phyloP scores from a whole-genome alignment of 2,888 invertebrate species.

The Diadromus collaris region DNA sequence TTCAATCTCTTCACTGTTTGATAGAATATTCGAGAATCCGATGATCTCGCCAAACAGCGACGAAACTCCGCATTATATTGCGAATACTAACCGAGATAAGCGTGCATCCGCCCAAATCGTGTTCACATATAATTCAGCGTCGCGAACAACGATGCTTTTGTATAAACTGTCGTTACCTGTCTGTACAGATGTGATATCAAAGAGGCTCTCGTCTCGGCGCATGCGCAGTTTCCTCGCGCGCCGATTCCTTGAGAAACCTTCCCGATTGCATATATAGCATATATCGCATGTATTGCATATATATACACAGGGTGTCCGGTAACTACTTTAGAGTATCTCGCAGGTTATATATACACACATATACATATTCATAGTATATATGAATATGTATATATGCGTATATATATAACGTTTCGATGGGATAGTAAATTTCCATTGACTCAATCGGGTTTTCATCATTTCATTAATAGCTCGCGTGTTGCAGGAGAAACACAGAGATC shows the following conservation, averaged over 20 bases:
- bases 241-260: constrained; percentile 38
- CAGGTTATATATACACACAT: too few relatives aligned
- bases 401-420: background rate
- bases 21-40: background rate
- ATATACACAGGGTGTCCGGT: too few relatives aligned
- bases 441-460: constrained; percentile 50
- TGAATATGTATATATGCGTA: too few relatives aligned
- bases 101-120: background rate
- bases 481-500: constrained; percentile 26
- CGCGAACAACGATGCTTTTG: constrained; percentile 21
- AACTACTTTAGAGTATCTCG: too few relatives aligned
- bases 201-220: background rate
- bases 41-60: constrained; percentile 23
- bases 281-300: too few relatives aligned
- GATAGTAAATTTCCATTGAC: constrained; percentile 39
- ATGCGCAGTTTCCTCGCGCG: constrained; percentile 3
- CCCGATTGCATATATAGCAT: constrained; percentile 32
- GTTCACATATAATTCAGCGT: constrained; percentile 24
- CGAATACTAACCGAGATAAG: constrained; percentile 4
- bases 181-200: constrained; percentile 1
- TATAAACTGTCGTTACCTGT: constrained; percentile 41
- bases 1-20: background rate
- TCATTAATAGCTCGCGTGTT: constrained; percentile 43
- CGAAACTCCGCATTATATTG: constrained; percentile 19
- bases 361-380: too few relatives aligned